Evolutionary conservation across 2,888 invertebrate genomes (phyloP).

Genomic region (Troilus luridus): DNA sequence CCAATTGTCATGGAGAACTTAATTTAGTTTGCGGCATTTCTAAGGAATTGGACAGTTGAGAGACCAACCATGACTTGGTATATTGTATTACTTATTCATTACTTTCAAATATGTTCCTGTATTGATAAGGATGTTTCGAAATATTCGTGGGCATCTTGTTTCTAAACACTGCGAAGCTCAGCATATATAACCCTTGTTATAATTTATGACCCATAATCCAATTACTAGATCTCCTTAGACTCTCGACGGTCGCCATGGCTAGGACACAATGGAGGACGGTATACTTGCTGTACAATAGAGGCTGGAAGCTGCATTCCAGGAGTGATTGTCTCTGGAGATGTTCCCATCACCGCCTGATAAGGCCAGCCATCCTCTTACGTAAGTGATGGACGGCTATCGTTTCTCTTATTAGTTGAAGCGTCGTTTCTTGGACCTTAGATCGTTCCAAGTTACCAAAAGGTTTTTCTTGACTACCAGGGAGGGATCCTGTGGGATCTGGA

Average conservation of each 20-base stretch:
- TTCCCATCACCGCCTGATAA: slow-evolving; percentile 13
- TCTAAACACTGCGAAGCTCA: not conserved
- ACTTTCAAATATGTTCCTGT: not conserved
- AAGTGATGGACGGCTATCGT: not conserved
- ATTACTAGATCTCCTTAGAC: not conserved
- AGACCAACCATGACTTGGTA: too few species aligned
- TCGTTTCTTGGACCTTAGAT: not conserved
- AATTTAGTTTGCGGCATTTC: too few species aligned
- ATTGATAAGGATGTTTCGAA: not conserved
- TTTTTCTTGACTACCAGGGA: too few species aligned
- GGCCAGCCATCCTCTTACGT: not conserved
- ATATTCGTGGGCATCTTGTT: not conserved
- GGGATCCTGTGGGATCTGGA: too few species aligned
- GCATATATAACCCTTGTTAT: not conserved
- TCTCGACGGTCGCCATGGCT: not conserved
- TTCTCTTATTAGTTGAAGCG: not conserved
- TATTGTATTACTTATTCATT: not conserved
- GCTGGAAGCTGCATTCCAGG: slow-evolving; percentile 35
- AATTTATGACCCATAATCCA: not conserved
- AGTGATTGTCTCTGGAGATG: slow-evolving; percentile 34
- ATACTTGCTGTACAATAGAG: slow-evolving; percentile 17
- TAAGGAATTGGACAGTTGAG: too few species aligned
- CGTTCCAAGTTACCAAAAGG: not conserved
- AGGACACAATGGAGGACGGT: not conserved
- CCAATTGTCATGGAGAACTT: too few species aligned